A percentile compares a stretch with the other conserved stretches of the same genome.
phyloP scores from a whole-genome alignment of 2,797 vertebrate genomes.

The Miichthys miiuy region DNA sequence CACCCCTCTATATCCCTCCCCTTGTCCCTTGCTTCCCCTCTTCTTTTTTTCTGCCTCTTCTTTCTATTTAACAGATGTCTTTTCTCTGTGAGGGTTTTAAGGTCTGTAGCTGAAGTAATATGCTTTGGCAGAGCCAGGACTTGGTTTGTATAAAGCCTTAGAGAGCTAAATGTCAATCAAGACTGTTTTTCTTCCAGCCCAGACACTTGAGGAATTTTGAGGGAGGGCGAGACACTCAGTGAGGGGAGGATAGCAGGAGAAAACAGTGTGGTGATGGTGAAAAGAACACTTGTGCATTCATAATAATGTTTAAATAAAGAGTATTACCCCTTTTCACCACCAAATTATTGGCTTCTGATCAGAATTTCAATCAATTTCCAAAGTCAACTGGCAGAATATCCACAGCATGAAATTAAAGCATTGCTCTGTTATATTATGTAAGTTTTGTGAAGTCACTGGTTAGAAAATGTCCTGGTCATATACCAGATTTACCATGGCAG shows the following conservation, averaged over 20 bases:
- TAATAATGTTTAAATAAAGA: constrained; percentile 31
- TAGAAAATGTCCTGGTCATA: not conserved
- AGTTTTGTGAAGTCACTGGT: not conserved
- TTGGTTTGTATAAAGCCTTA: constrained; percentile 78
- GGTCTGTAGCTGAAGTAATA: constrained; percentile 82
- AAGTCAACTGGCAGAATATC: not conserved
- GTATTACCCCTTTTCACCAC: constrained; percentile 6
- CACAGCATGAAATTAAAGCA: not conserved
- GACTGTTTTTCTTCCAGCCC: constrained; percentile 80
- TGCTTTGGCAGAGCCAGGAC: constrained; percentile 75
- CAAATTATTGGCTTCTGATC: not conserved
- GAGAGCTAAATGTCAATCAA: constrained; percentile 85
- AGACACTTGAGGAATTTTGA: constrained; percentile 82
- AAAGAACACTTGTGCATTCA: constrained; percentile 46
- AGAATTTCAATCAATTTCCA: constrained; percentile 13
- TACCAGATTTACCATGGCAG: not conserved
- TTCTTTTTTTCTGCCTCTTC: constrained; percentile 39
- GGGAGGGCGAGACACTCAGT: constrained; percentile 72
- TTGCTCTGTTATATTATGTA: not conserved
- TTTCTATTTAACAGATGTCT: constrained; percentile 77
- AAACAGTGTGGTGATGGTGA: constrained; percentile 50
- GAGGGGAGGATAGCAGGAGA: constrained; percentile 60
- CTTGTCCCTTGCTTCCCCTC: constrained; percentile 56
- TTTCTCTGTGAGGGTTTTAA: constrained; percentile 73
- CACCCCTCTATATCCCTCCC: constrained; percentile 68